A percentile compares a stretch with the other conserved stretches of the same genome.
Evolutionary conservation across 2,113 vertebrate species (phyloP).

Genomic region (Eidolon helvum): DNA sequence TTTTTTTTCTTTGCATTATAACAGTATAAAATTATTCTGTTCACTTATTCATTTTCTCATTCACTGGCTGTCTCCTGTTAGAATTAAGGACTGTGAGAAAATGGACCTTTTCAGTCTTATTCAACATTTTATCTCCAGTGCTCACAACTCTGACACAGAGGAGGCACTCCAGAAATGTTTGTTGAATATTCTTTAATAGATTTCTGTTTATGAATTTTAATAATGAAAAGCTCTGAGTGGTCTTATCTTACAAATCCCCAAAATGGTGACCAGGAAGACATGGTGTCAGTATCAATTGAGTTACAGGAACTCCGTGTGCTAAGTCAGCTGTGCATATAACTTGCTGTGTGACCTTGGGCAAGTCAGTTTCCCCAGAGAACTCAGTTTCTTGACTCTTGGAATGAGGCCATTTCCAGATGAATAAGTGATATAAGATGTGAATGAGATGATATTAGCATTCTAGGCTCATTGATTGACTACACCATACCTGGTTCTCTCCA

Average conservation of each 20-base stretch:
- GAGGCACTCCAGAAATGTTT: neutral
- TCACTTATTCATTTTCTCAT: neutral
- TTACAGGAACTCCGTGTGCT: neutral
- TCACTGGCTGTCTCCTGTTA: neutral
- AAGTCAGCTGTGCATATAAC: neutral
- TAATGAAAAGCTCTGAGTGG: neutral
- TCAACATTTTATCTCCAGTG: neutral
- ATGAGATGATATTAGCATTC: neutral
- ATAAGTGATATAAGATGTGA: neutral
- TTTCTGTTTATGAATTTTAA: neutral
- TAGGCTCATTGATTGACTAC: neutral
- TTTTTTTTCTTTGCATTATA: neutral
- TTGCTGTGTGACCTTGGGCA: neutral
- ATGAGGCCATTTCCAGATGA: neutral
- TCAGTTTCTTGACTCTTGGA: neutral
- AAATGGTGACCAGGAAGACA: neutral
- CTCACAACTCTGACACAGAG: neutral
- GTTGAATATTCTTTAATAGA: neutral
- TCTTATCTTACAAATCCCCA: neutral
- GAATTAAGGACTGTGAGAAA: neutral
- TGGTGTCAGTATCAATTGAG: neutral
- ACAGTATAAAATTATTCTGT: neutral
- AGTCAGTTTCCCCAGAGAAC: neutral
- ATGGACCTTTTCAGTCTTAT: neutral
- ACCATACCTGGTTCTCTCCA: neutral